Conservation (phyloP, 1,140 invertebrate genomes). For the Schlechtendalia chinensis region DNA sequence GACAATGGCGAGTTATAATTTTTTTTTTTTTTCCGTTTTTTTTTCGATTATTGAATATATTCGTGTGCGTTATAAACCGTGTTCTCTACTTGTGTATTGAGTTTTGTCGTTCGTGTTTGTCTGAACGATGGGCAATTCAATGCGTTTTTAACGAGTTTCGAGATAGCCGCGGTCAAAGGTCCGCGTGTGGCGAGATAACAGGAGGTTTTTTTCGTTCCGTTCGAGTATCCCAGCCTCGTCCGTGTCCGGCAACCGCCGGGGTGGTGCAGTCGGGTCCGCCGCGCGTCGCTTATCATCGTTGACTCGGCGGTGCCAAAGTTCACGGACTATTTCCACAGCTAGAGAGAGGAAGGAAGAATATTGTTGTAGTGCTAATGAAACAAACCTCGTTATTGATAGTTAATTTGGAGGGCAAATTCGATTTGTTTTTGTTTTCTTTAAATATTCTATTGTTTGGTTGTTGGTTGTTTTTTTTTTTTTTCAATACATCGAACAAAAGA, state of each 20-base stretch:
- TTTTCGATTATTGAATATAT: background rate
- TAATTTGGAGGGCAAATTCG: constrained; percentile 7
- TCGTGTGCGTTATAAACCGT: background rate
- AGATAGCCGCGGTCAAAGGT: constrained; percentile 46
- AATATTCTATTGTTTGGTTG: too few relatives aligned
- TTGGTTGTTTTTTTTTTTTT: too few relatives aligned
- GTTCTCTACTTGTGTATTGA: background rate
- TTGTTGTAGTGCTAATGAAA: background rate
- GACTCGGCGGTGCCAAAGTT: constrained; percentile 1
- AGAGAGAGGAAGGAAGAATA: background rate
- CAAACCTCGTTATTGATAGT: constrained; percentile 1
- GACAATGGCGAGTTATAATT: constrained; percentile 8
- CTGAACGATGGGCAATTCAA: constrained; percentile 6
- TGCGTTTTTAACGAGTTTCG: constrained; percentile 39
- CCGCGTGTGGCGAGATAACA: constrained; percentile 14
- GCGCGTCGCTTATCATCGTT: background rate
- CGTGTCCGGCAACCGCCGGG: background rate
- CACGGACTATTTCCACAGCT: background rate
- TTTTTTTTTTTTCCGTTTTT: background rate
- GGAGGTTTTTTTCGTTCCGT: constrained; percentile 24
- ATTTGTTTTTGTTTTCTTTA: too few relatives aligned
- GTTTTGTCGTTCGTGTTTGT: constrained; percentile 17
- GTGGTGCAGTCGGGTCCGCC: background rate
- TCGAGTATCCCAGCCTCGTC: background rate
- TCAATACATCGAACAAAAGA: too few relatives aligned